Conservation (phyloP, 2,113 vertebrate genomes). For the Corythaeola cristata region DNA sequence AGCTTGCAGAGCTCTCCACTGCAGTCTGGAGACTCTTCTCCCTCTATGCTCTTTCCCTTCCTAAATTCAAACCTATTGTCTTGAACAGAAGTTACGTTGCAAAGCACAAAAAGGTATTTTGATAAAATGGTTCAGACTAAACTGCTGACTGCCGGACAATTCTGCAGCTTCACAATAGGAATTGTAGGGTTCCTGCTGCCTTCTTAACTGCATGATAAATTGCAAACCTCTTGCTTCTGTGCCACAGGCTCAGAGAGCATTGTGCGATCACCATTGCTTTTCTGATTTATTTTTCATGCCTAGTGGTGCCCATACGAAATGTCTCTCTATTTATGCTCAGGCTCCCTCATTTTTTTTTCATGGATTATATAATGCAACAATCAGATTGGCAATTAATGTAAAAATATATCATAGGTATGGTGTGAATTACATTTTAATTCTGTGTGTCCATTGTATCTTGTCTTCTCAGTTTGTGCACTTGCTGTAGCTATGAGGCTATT, state of each 20-base stretch:
- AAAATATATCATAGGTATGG: background rate
- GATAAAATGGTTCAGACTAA: background rate
- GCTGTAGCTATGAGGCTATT: background rate
- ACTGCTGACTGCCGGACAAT: slow-evolving; percentile 45
- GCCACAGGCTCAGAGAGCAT: background rate
- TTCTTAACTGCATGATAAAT: slow-evolving; percentile 39
- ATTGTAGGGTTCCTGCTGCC: background rate
- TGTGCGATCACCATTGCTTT: background rate
- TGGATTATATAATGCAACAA: background rate
- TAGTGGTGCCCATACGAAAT: background rate
- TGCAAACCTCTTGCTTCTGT: slow-evolving; percentile 1
- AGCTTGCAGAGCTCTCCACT: background rate
- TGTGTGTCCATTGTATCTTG: background rate
- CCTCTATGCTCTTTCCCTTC: background rate
- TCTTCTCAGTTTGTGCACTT: background rate
- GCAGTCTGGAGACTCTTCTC: background rate
- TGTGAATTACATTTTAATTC: slow-evolving; percentile 21
- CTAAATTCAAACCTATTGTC: background rate
- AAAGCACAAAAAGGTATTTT: slow-evolving; percentile 9
- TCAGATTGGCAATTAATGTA: slow-evolving; percentile 5
- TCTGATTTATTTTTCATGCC: slow-evolving; percentile 27
- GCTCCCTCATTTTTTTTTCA: background rate
- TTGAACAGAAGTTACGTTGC: background rate
- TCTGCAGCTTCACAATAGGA: slow-evolving; percentile 23
- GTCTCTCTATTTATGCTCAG: background rate